Evolutionary conservation across 2,888 invertebrate species (phyloP), one percentile per base, ranked within the genome.

Genomic region (Chymomyza caudatula): DNA sequence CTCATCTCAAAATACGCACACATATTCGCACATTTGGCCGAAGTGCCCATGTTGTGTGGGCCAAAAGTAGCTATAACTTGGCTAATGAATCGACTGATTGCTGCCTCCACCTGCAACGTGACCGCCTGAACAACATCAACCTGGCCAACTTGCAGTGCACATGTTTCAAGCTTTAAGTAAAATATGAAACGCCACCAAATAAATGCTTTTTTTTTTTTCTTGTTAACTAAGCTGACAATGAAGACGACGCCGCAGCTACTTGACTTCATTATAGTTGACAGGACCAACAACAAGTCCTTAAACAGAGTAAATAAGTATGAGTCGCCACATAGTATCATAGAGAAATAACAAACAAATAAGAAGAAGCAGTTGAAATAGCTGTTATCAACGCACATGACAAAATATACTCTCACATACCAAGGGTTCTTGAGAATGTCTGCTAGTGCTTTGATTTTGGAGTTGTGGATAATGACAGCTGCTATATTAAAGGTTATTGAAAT

Each of bases 231-330:
- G 47, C 47, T 47, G 6, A 47, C 19, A 47, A 47, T 47, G 47
- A 61, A 67, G 58, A 66, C 23, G 63, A 54, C 56, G 75, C 73
- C 77, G 78, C 82, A 75, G 65, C 76, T 70, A 67, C 79, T 86
- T 86, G 82, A 82, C 86, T 82, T 77, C 82, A 84, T 82, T 83
- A 86, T 69, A 81, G 76, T 79, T 73, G 67, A 70, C 52, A 65
- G 67, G 60, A 66, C n/a, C 15, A 47, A 44, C 44, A 25, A 23
- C 29, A 25, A 23, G 25, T 11, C 11, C 29, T 37, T 37, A 37
- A 37, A 17, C 52, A 37, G 3, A 6, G 11, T 6, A 6, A 58
- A 19, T 19, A 25, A 49, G 15, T n/a, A 25, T 25, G 20, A 11
- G 19, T 25, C 25, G 25, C 29, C 11, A 37, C 29, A 37, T 4